phyloP scores from a whole-genome alignment of 2,797 vertebrate species.

The Fratercula arctica region DNA sequence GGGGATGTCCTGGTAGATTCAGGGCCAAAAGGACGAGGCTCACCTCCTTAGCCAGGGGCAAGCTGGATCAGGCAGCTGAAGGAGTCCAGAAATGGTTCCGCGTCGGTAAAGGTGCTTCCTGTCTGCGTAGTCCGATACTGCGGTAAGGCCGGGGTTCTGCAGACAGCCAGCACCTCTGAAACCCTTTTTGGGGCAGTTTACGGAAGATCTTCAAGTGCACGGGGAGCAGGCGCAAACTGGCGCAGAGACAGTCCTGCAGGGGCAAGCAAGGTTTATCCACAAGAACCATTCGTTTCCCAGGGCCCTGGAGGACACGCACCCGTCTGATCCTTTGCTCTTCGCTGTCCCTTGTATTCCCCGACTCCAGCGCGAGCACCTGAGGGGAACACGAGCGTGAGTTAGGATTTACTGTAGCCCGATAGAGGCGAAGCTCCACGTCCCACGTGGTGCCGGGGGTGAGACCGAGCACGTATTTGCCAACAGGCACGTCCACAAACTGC shows the following conservation, averaged over 20 bases:
- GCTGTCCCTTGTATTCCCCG: neutral
- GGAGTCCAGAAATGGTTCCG: neutral
- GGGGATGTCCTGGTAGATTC: neutral
- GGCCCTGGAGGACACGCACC: neutral
- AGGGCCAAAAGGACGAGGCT: neutral
- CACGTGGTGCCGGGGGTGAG: neutral
- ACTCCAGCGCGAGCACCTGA: rapidly evolving
- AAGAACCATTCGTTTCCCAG: neutral
- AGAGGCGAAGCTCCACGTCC: rapidly evolving
- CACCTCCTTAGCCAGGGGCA: neutral
- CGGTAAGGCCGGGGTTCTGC: neutral
- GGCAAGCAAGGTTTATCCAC: neutral
- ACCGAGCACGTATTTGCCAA: neutral
- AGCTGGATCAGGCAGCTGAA: neutral
- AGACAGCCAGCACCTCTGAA: neutral
- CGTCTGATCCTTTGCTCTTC: neutral
- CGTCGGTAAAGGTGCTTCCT: neutral
- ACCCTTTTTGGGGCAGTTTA: neutral
- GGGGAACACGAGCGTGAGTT: rapidly evolving
- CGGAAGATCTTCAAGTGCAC: neutral
- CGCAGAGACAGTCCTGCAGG: neutral
- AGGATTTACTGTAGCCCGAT: neutral
- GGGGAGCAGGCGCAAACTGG: neutral
- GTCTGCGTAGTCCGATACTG: neutral
- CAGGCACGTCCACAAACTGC: neutral